A percentile compares a stretch with the other conserved stretches of the same genome.
phyloP scores from a whole-genome alignment of 1,140 invertebrate genomes.

The Metaphire vulgaris region DNA sequence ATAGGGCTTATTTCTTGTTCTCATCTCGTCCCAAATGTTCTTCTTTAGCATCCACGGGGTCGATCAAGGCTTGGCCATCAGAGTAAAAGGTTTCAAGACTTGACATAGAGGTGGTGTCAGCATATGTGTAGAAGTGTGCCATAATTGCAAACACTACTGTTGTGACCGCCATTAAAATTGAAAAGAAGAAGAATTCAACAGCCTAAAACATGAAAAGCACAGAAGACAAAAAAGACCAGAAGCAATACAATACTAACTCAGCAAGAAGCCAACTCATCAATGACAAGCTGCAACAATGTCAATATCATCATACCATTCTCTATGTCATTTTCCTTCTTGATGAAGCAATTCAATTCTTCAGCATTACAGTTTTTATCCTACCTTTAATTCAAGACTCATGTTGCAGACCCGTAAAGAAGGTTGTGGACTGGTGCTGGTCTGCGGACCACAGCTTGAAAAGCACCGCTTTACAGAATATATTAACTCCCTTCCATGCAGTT shows the following conservation, averaged over 20 bases:
- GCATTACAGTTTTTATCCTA: background rate
- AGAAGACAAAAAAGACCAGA: background rate
- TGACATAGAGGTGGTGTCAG: constrained; percentile 29
- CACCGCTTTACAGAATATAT: no score
- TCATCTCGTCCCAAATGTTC: no score
- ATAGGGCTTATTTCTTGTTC: no score
- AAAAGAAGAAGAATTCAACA: constrained; percentile 80
- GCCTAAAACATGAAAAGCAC: constrained; percentile 58
- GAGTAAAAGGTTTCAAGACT: no score
- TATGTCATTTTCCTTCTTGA: background rate
- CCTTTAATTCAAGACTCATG: no score
- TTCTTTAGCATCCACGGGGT: no score
- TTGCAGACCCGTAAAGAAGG: no score
- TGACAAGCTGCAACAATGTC: background rate
- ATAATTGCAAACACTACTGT: constrained; percentile 73
- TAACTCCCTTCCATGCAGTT: no score
- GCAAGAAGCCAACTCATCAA: background rate
- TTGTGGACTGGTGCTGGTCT: no score
- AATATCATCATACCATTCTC: background rate
- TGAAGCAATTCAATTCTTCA: background rate
- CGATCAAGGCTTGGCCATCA: no score
- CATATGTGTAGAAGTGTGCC: constrained; percentile 57
- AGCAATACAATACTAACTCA: background rate
- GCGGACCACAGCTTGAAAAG: no score
- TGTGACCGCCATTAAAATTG: constrained; percentile 72